phyloP scores from a whole-genome alignment of 2,888 invertebrate species.

The Cerastis leucographa region DNA sequence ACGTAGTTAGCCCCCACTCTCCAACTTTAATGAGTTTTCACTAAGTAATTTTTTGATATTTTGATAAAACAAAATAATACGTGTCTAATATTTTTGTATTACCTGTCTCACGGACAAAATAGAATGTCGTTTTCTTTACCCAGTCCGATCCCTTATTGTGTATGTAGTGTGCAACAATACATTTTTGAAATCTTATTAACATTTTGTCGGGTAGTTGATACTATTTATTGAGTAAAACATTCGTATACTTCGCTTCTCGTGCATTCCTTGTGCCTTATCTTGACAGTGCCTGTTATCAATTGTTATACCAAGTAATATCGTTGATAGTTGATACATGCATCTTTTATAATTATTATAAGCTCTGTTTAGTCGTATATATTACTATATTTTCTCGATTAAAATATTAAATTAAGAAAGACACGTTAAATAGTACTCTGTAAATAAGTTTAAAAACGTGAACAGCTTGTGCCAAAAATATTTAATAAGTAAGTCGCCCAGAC shows the following conservation, averaged over 20 bases:
- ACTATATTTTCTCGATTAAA: conserved; percentile 4
- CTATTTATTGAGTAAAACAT: conserved; percentile 59
- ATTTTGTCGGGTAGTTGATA: conserved; percentile 33
- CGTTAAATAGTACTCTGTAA: conserved; percentile 63
- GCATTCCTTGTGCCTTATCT: conserved; percentile 89
- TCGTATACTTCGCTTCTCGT: conserved; percentile 77
- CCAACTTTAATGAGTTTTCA: no score
- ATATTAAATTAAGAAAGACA: conserved; percentile 17
- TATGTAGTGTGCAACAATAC: no score
- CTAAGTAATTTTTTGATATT: no score
- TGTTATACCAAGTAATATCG: conserved; percentile 27
- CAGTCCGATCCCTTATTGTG: no score
- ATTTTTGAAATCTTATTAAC: conserved; percentile 10
- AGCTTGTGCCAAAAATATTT: conserved; percentile 77
- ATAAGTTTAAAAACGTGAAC: conserved; percentile 75
- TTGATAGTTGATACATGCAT: conserved; percentile 38
- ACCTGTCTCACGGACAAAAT: no score
- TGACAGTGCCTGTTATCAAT: conserved; percentile 51
- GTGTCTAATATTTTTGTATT: no score
- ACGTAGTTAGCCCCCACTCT: no score
- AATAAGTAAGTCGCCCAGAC: conserved; percentile 32
- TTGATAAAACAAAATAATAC: no score
- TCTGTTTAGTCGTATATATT: conserved; percentile 4
- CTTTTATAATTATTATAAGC: conserved; percentile 31
- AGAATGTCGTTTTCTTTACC: no score